Evolutionary conservation across 2,797 vertebrate genomes (phyloP), one percentile per base, ranked within the genome.

Genomic region (Lagothrix lagotricha): DNA sequence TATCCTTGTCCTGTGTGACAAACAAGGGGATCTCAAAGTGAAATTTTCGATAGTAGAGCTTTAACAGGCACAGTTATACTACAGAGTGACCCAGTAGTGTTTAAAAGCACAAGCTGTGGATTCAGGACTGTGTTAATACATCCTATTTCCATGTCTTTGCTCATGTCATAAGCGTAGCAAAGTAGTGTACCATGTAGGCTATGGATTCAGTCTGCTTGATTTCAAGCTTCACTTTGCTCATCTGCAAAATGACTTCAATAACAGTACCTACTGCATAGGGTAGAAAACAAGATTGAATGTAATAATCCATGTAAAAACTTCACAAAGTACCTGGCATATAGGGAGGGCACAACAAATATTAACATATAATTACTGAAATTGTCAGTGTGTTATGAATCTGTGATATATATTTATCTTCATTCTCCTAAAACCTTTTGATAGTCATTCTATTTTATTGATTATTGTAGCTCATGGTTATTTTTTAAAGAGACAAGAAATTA

Each of bases 231-330:
- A 77, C 13, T 58, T 41, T 61, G 33, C 48, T 88, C 33, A 89
- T 90, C 44, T 86, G 19, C 33, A 95, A 92, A 96, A 93, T 22
- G 17, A 26, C 24, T 88, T 87, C 36, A 90, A 54, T 64, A 41
- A 46, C 46, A 73, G 7, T 39, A 73, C 36, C 46, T 20, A 83
- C 7, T 58, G 36, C 10, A 50, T 26, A 85, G 3, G 24, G 12
- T 0, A 76, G 7, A 84, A 30, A 44, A 72, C 30, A 86, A 92
- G 72, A 48, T 24, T 41, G 64, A 85, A 86, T 48, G 15, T 90
- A 84, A 72, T 33, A 80, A 80, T 36, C 39, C 36, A 96, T 50
- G 33, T 48, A 92, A 96, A 95, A 75, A 54, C n/a, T 84, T 70
- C 24, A 64, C 67, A 81, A 73, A 87, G 7, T 54, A 70, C 1